Base-by-base conservation (phyloP, 2,797 vertebrate genomes). In the Octomys mimax region DNA sequence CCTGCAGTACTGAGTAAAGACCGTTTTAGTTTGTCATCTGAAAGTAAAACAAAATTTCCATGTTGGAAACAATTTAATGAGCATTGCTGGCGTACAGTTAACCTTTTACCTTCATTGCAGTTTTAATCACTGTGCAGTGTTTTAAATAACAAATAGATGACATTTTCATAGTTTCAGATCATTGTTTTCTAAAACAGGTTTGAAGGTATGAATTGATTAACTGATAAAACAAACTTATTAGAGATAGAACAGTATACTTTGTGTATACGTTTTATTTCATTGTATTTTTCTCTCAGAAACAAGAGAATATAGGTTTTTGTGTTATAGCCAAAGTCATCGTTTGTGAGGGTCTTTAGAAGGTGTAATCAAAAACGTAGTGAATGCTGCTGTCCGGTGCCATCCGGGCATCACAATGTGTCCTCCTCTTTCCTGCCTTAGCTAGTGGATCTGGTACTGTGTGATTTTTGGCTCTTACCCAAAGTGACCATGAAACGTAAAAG, bases 121-220 rank as follows among this genome's bases (percentile, higher is more conserved):
- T 62, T 12, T 14, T 31, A 71, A 1, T 75, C 36, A 84, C 42
- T 89, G 4, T 18, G 8, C 57, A 16, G 46, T 81, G 31, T 90
- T 95, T 82, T 96, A 80, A 87, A 78, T 70, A 73, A 89, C 59
- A 64, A 86, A 6, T 28, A 24, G 16, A 86, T 79, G 88, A 62
- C n/a, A 89, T 89, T 89, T 83, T 93, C 18, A 87, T 92, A 21
- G 59, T 90, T 96, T 88, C 64, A 70, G 28, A 83, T 71, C 54
- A 36, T 61, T 86, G 6, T 92, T 64, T 82, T 95, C 87, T 54
- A 78, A 96, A 36, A 31, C 26, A 82, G 16, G 2, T 66, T 95
- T 84, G 33, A 92, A 92, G 90, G 7, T 94, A 73, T 73, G 36
- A 95, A 82, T 6, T 87, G 61, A 89, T 59, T 87, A 95, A 77